These are phyloP conservation scores for Hypomesus transpacificus DNA, from an alignment of 2,113 vertebrate genomes.

Conservation along the genomic window DNA sequence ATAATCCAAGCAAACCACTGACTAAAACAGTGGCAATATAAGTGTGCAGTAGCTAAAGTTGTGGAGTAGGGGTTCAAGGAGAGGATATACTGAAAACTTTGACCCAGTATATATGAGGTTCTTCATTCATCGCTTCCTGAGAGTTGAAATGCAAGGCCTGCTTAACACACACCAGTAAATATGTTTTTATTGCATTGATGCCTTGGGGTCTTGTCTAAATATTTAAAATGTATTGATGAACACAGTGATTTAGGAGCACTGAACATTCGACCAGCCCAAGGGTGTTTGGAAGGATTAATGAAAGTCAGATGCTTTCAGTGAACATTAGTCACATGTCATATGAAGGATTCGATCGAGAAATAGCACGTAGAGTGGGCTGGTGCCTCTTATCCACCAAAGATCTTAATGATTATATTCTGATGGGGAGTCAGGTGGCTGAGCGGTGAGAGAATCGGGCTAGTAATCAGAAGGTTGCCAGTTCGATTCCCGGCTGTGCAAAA, in stretches of 20 bases:
- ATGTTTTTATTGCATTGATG: conserved; percentile 61
- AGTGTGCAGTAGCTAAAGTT: no score
- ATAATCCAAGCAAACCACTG: no score
- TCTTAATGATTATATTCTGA: no score
- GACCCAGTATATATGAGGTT: conserved; percentile 60
- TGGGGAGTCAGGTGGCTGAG: no score
- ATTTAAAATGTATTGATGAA: conserved; percentile 65
- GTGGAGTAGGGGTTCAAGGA: no score
- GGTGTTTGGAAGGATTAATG: conserved; percentile 44
- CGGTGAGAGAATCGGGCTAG: no score
- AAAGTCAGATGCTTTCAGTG: conserved; percentile 48
- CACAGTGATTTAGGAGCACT: conserved; percentile 56
- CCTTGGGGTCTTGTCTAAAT: conserved; percentile 61
- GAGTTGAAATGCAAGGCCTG: conserved; percentile 63
- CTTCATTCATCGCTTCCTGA: conserved; percentile 52
- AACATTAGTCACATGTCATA: conserved; percentile 43
- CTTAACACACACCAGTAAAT: conserved; percentile 62
- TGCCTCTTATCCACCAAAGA: no score
- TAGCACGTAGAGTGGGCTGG: not conserved
- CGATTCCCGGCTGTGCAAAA: no score
- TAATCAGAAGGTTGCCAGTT: no score
- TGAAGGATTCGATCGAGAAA: not conserved
- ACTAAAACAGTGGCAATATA: no score
- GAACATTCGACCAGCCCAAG: conserved; percentile 34
- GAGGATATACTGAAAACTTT: conserved; percentile 10